Evolutionary conservation across 2,113 vertebrate species (phyloP).

Genomic region (Epinephelus lanceolatus): DNA sequence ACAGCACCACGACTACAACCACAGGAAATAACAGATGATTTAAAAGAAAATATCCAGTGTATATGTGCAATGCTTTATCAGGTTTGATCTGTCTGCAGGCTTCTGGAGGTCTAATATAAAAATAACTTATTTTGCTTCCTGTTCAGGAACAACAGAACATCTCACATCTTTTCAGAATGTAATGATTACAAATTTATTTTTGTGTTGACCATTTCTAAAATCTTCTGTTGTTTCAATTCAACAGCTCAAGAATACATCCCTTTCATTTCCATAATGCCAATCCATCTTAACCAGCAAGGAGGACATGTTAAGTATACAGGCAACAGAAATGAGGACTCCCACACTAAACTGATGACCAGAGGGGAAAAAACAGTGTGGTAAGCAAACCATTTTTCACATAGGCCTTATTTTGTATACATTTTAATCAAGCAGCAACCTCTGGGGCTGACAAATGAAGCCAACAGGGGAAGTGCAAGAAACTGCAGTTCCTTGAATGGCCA

Average conservation of each 20-base stretch:
- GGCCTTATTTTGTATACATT: too few species aligned
- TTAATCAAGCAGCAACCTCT: too few species aligned
- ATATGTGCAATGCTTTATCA: neutral
- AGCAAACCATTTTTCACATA: too few species aligned
- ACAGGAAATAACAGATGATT: neutral
- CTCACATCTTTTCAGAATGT: neutral
- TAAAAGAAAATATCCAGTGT: neutral
- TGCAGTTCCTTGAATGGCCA: too few species aligned
- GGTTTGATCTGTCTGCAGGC: neutral
- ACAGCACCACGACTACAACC: neutral
- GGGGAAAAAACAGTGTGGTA: too few species aligned
- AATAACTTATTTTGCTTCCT: neutral
- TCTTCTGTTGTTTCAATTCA: neutral
- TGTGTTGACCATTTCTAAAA: neutral
- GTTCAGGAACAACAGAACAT: neutral
- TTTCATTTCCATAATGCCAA: slow-evolving; percentile 11
- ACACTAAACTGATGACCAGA: too few species aligned
- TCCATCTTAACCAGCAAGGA: neutral
- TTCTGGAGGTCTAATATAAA: neutral
- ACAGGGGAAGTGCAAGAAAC: too few species aligned
- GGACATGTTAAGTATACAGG: neutral
- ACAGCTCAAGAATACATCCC: neutral
- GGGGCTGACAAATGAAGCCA: too few species aligned
- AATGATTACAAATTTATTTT: too few species aligned
- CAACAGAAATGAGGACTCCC: neutral